Conservation (phyloP, 2,888 invertebrate genomes). For the Nephrocerus scutellatus region DNA sequence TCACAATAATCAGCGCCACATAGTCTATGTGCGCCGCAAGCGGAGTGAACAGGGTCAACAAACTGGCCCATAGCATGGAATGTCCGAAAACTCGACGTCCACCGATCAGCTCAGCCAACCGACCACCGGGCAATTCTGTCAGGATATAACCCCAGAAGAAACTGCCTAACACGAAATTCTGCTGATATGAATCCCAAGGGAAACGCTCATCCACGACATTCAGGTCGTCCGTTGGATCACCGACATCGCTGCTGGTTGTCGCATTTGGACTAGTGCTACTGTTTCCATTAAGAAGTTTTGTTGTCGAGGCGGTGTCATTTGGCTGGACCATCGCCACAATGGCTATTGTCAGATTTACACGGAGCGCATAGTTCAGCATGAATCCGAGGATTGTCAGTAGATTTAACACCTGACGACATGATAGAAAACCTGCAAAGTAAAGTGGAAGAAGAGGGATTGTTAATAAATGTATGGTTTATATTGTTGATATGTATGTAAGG, state of each 20-base stretch:
- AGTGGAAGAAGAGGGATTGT: no score
- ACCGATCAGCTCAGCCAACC: slow-evolving; percentile 75
- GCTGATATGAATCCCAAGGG: slow-evolving; percentile 70
- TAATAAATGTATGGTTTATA: no score
- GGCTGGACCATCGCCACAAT: slow-evolving; percentile 70
- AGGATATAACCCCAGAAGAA: slow-evolving; percentile 92
- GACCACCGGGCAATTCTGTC: slow-evolving; percentile 82
- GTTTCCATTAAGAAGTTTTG: slow-evolving; percentile 6
- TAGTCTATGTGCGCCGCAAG: slow-evolving; percentile 64
- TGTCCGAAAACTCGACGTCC: slow-evolving; percentile 79
- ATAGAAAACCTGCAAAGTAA: slow-evolving; percentile 59
- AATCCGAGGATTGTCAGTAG: slow-evolving; percentile 80
- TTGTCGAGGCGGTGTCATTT: slow-evolving; percentile 17
- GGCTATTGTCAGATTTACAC: slow-evolving; percentile 80
- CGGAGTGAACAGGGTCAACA: slow-evolving; percentile 75
- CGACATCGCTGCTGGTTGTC: slow-evolving; percentile 13
- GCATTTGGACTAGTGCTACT: slow-evolving; percentile 9
- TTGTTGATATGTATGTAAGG: no score
- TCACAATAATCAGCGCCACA: slow-evolving; percentile 60
- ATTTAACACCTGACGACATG: slow-evolving; percentile 75
- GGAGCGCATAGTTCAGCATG: slow-evolving; percentile 83
- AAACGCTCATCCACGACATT: slow-evolving; percentile 50
- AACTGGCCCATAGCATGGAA: slow-evolving; percentile 74
- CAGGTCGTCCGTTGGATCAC: slow-evolving; percentile 8
- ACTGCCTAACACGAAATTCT: slow-evolving; percentile 73